Conservation (phyloP, 1,140 invertebrate species). For the Drosophila bocqueti region DNA sequence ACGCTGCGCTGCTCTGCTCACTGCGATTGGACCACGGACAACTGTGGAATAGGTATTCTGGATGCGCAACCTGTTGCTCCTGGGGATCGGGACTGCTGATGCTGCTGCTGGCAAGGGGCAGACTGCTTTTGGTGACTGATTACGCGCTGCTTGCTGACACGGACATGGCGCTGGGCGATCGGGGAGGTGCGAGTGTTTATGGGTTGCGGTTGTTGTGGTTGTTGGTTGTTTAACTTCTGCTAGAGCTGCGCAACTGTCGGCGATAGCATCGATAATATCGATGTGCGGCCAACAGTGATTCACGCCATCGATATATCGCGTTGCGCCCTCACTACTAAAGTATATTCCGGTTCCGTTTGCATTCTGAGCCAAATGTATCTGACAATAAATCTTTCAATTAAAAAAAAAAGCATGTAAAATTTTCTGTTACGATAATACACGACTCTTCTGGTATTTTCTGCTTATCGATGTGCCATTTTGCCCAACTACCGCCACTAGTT, state of each 20-base stretch:
- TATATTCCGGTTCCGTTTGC: neutral
- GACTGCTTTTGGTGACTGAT: conserved; percentile 11
- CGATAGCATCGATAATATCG: neutral
- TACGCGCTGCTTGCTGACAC: conserved; percentile 18
- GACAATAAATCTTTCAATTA: neutral
- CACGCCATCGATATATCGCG: neutral
- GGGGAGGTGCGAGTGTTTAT: conserved; percentile 15
- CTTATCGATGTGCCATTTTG: no score
- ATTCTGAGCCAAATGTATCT: neutral
- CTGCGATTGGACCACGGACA: neutral
- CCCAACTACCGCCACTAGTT: no score
- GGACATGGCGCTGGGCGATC: conserved; percentile 29
- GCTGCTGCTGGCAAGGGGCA: conserved; percentile 1
- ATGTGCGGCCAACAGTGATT: neutral
- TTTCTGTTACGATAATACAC: neutral
- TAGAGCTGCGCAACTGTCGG: neutral
- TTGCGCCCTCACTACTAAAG: neutral
- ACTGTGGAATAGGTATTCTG: neutral
- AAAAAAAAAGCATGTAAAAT: neutral
- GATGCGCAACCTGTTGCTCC: conserved; percentile 25
- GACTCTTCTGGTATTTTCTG: no score
- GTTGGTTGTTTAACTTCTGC: conserved; percentile 4
- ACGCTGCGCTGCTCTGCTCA: conserved; percentile 11
- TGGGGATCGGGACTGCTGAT: neutral
- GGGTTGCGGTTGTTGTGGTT: conserved; percentile 2